A percentile compares a stretch with the other conserved stretches of the same genome.
Conservation (phyloP, 2,888 invertebrate species). For the Sycophila texana region DNA sequence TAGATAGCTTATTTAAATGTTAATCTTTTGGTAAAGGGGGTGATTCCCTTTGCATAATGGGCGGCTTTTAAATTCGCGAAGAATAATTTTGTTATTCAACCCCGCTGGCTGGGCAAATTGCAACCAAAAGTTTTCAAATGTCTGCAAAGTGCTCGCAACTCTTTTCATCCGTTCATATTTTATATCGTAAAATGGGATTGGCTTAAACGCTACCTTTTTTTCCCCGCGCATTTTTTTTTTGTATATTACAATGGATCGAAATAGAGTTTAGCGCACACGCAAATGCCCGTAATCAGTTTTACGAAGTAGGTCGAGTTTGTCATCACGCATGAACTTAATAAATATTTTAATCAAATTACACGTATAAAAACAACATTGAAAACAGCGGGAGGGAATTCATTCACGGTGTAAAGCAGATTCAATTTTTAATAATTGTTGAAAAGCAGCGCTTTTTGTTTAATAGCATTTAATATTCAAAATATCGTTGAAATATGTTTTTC, state of each 20-base stretch:
- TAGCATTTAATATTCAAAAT: too few species aligned
- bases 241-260: slow-evolving; percentile 27
- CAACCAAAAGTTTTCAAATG: neutral
- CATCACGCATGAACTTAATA: slow-evolving; percentile 33
- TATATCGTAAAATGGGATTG: slow-evolving; percentile 32
- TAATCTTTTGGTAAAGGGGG: neutral
- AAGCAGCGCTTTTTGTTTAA: too few species aligned
- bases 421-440: too few species aligned
- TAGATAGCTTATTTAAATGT: slow-evolving; percentile 2
- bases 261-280: slow-evolving; percentile 17
- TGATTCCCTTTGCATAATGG: neutral
- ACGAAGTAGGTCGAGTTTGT: slow-evolving; percentile 41
- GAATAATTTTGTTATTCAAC: slow-evolving; percentile 1
- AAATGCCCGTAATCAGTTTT: slow-evolving; percentile 11
- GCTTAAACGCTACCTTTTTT: slow-evolving; percentile 4
- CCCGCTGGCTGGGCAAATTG: neutral
- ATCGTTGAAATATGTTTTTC: too few species aligned
- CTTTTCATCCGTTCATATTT: neutral
- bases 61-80: neutral
- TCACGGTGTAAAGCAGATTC: neutral
- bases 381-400: neutral
- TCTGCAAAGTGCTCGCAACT: neutral
- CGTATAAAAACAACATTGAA: slow-evolving; percentile 3
- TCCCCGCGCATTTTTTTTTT: neutral
- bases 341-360: slow-evolving; percentile 33